These are phyloP conservation scores for Campylomormyrus tamandua DNA, from an alignment of 2,113 vertebrate species.

Conservation along the genomic window DNA sequence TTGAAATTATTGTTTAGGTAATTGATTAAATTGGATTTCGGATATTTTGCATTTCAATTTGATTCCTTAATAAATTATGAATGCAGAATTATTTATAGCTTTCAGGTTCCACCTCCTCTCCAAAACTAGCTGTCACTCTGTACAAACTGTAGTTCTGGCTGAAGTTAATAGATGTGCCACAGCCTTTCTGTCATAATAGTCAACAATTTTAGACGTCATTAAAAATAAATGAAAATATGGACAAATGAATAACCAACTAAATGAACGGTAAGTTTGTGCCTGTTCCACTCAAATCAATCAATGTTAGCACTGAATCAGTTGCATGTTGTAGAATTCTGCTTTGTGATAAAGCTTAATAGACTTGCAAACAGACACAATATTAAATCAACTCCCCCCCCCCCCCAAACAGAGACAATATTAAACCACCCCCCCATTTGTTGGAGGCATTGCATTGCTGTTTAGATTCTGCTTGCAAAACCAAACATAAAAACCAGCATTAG, in stretches of 20 bases:
- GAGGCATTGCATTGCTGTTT: not conserved
- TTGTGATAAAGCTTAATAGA: not conserved
- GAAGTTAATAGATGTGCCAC: not conserved
- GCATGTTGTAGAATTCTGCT: not conserved
- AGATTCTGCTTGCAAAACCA: not conserved
- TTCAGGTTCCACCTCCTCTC: not conserved
- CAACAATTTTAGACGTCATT: not conserved
- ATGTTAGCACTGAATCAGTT: not conserved
- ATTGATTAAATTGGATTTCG: not conserved
- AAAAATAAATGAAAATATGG: not conserved
- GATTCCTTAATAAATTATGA: not conserved
- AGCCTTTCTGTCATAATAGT: not conserved
- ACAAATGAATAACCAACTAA: not conserved
- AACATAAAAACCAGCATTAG: not conserved
- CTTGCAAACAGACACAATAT: not conserved
- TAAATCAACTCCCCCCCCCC: not conserved
- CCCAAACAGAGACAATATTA: not conserved
- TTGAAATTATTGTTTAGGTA: not conserved
- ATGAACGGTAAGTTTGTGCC: not conserved
- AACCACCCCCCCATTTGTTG: not conserved
- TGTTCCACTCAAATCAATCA: not conserved
- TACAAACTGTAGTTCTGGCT: not conserved
- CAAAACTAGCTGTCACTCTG: not conserved
- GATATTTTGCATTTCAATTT: slow-evolving; percentile 1
- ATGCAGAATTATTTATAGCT: not conserved